Evolutionary conservation across 2,113 vertebrate species (phyloP).

Genomic region (Trogon surrucura): DNA sequence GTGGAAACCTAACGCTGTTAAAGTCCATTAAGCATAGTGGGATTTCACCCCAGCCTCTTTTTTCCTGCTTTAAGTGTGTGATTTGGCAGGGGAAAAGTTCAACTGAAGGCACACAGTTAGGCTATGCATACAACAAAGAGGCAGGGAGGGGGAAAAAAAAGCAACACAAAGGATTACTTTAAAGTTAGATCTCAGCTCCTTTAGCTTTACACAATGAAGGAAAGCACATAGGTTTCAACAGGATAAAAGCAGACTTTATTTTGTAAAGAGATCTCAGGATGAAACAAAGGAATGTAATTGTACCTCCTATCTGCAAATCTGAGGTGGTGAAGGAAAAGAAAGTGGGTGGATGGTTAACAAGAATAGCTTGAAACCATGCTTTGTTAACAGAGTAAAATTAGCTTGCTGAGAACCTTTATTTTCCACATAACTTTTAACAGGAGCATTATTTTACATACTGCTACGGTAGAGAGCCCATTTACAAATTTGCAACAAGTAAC

Average conservation of each 20-base stretch:
- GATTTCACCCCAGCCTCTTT: slow-evolving; percentile 31
- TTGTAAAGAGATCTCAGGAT: slow-evolving; percentile 69
- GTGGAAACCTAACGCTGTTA: neutral
- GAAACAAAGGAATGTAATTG: slow-evolving; percentile 72
- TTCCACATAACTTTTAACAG: slow-evolving; percentile 57
- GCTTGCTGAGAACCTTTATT: slow-evolving; percentile 72
- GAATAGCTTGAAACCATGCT: slow-evolving; percentile 69
- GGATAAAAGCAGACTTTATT: slow-evolving; percentile 61
- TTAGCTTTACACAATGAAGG: slow-evolving; percentile 62
- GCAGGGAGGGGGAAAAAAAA: neutral
- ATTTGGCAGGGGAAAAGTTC: slow-evolving; percentile 45
- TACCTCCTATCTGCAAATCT: slow-evolving; percentile 67
- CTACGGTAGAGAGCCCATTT: slow-evolving; percentile 24
- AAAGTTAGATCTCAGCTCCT: slow-evolving; percentile 39
- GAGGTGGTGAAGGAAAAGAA: slow-evolving; percentile 73
- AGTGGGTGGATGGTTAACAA: slow-evolving; percentile 65
- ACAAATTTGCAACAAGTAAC: slow-evolving; percentile 59
- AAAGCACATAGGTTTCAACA: slow-evolving; percentile 67
- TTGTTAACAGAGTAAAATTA: slow-evolving; percentile 76
- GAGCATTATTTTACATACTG: slow-evolving; percentile 64
- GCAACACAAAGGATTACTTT: slow-evolving; percentile 53
- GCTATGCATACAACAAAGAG: slow-evolving; percentile 39
- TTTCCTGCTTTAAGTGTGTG: slow-evolving; percentile 20
- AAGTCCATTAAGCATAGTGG: neutral
- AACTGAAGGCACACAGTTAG: slow-evolving; percentile 6